Conservation (phyloP, 2,888 invertebrate genomes). For the Aphodius granarius region DNA sequence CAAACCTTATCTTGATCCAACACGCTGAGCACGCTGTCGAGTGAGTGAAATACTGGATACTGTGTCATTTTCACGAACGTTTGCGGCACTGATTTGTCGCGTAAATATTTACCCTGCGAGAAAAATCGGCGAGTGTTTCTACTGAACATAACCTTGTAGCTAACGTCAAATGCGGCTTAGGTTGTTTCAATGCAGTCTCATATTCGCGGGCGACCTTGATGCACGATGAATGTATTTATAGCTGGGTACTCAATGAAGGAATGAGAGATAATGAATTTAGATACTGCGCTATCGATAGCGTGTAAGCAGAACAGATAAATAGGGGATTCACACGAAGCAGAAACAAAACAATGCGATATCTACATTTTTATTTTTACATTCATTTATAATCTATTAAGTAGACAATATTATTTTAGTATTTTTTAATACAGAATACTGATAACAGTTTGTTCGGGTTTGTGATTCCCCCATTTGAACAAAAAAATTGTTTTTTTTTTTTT, state of each 20-base stretch:
- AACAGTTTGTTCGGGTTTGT: too few species aligned
- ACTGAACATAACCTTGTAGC: not conserved
- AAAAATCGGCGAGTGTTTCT: not conserved
- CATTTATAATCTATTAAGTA: too few species aligned
- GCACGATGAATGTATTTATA: not conserved
- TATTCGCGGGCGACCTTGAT: not conserved
- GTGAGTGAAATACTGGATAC: constrained; percentile 34
- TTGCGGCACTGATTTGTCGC: not conserved
- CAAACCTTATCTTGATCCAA: constrained; percentile 36
- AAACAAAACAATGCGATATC: too few species aligned
- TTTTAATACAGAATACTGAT: too few species aligned
- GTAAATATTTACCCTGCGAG: not conserved
- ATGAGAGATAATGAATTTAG: too few species aligned
- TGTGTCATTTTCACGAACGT: not conserved
- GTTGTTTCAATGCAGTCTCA: not conserved
- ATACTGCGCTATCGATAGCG: too few species aligned
- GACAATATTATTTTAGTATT: too few species aligned
- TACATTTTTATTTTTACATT: too few species aligned
- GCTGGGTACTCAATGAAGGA: too few species aligned
- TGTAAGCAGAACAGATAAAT: too few species aligned
- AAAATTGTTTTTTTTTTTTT: too few species aligned
- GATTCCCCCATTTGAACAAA: not conserved
- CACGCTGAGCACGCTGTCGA: constrained; percentile 35
- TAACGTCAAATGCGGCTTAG: not conserved
- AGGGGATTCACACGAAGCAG: constrained; percentile 1